These are phyloP conservation scores for Drosophila cardini DNA, from an alignment of 1,140 invertebrate genomes.

Conservation along the genomic window DNA sequence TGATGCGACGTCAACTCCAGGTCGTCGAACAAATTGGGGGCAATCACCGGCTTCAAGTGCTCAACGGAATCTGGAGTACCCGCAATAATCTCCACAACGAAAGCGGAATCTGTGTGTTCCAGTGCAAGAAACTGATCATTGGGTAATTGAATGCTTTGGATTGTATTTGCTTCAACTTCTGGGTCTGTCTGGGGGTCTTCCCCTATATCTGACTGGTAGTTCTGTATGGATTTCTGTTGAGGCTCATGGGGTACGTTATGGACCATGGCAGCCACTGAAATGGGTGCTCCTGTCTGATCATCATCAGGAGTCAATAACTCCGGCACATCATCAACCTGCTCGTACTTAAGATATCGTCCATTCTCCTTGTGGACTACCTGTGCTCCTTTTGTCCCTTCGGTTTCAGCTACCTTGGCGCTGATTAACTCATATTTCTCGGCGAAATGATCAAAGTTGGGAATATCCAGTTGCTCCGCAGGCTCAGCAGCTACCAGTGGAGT, in stretches of 20 bases:
- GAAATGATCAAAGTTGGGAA: slow-evolving; percentile 74
- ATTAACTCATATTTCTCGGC: slow-evolving; percentile 72
- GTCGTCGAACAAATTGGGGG: slow-evolving; percentile 41
- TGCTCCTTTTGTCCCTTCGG: neutral
- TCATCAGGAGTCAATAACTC: slow-evolving; percentile 66
- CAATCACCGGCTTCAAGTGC: neutral
- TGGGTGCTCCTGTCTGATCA: slow-evolving; percentile 48
- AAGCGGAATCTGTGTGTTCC: slow-evolving; percentile 51
- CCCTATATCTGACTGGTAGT: neutral
- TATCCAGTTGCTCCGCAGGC: slow-evolving; percentile 52
- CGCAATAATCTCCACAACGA: slow-evolving; percentile 66
- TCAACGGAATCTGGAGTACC: slow-evolving; percentile 53
- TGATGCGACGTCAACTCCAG: slow-evolving; percentile 50
- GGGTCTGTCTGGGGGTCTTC: slow-evolving; percentile 1
- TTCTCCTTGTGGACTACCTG: slow-evolving; percentile 39
- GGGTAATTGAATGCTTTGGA: neutral
- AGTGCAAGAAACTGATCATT: neutral
- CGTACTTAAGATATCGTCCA: slow-evolving; percentile 64
- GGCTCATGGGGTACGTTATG: slow-evolving; percentile 28
- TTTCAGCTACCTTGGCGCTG: slow-evolving; percentile 33
- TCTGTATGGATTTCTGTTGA: neutral
- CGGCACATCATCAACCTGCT: slow-evolving; percentile 68
- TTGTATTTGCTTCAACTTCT: neutral
- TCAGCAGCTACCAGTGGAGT: neutral
- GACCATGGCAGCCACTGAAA: slow-evolving; percentile 63